Base-by-base conservation (phyloP, 2,797 vertebrate species). In the Chelidonichthys spinosus region DNA sequence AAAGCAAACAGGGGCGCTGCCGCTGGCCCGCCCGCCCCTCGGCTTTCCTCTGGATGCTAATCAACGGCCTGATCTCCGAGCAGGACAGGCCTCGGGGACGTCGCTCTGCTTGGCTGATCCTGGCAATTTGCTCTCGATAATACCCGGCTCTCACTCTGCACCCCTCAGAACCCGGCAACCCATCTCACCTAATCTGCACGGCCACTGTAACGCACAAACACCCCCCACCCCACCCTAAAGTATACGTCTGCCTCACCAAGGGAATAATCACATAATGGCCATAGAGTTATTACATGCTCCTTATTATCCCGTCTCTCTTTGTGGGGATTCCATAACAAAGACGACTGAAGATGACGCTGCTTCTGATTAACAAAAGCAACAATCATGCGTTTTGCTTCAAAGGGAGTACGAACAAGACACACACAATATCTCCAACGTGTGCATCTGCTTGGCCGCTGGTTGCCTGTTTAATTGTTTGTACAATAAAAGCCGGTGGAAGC, bases 51-150 rank as follows among this genome's bases (percentile, higher is more conserved):
- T 83, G 75, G 84, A 78, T 83, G 87, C 89, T 94, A 94, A 94
- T 94, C 92, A 85, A 90, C 92, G 90, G 81, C 87, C 87, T 84
- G 88, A 94, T 94, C 93, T 90, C 63, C 35, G 25, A 72, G 87
- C 81, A 72, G 90, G 90, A 91, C 84, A 83, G 87, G 88, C 88
- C 88, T 89, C 56, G 4, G 90, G 90, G 86, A 92, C 69, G 76
- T 46, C 17, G 86, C 92, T 92, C 82, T 88, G 90, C 92, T 92
- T 87, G 87, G 87, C 87, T 93, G 94, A 94, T 90, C 91, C 73
- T 77, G 87, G 92, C 92, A 94, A 95, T 94, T 93, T 93, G 90
- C 88, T 90, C 88, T 79, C 68, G 76, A 84, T 93, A 92, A 94
- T 92, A 83, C 89, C 74, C 76, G 52, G 68, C 68, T 67, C 59